Evolutionary conservation across 2,113 vertebrate species (phyloP), one percentile per base, ranked within the genome.

Genomic region (Ptychochromis oligacanthus): DNA sequence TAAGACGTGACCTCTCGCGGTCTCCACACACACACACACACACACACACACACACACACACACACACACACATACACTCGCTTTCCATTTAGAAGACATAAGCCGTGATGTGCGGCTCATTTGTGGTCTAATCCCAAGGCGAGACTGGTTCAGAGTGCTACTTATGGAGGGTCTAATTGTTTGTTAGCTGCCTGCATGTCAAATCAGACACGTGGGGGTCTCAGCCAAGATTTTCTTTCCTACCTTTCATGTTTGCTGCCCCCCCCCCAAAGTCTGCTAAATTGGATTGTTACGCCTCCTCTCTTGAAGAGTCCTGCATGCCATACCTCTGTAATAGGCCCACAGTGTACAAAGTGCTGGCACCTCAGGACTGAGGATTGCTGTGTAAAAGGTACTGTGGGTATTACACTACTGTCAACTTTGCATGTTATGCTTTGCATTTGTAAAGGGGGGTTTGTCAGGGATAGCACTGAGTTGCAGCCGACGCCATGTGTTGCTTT

Each of bases 81-180:
- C 79, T 87, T 84, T 84, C 57, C 81, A 87, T 90, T 91, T 89
- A 78, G 83, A 75, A 88, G 87, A 92, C 89, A 87, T 93, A 93
- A 93, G 84, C 91, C 65, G 38, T 80, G 79, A 90, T 87, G 90
- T 90, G 88, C 36, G 64, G 88, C 91, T 94, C 90, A 92, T 94
- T 93, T 93, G 88, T 72, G 87, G 80, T 67, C 80, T 93, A 95
- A 95, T 94, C 93, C 93, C 57, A 49, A 75, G 87, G 81, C 83
- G 46, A 90, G 85, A 72, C 88, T 82, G 87, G 88, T 93, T 95
- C 93, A 92, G 78, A 84, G 85, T 82, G 38, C 83, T 89, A 85
- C 90, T 93, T 91, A 93, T 86, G 74, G 90, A 91, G 61, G 79
- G 72, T 87, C 89, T 94, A 94, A 95, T 95, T 95, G 91, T 95